Evolutionary conservation across 2,113 vertebrate genomes (phyloP).

Genomic region (Daphoenositta chrysoptera): DNA sequence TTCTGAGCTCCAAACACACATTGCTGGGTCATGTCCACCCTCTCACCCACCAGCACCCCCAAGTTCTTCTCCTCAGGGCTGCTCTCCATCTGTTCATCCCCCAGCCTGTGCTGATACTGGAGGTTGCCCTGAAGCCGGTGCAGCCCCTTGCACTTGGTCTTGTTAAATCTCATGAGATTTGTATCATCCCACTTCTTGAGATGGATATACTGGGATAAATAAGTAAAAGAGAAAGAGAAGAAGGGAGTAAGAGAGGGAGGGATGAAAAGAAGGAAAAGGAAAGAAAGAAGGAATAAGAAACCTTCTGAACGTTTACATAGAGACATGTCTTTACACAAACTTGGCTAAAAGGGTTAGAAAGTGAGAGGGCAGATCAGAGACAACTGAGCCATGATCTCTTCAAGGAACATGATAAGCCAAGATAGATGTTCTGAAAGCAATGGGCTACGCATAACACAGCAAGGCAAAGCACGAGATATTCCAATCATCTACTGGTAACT

Average conservation of each 20-base stretch:
- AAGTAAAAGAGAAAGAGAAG: not conserved
- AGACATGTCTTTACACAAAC: not conserved
- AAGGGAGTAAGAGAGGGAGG: not conserved
- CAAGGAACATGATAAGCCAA: not conserved
- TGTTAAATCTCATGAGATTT: not conserved
- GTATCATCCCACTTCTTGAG: not conserved
- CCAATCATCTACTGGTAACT: not conserved
- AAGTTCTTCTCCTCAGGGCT: not conserved
- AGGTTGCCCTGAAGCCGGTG: too few relatives aligned
- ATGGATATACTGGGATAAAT: not conserved
- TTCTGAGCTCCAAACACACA: too few relatives aligned
- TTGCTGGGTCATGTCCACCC: accelerated
- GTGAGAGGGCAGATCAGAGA: not conserved
- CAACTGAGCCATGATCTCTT: not conserved
- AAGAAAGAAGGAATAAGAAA: not conserved
- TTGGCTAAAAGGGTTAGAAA: not conserved
- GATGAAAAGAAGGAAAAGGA: not conserved
- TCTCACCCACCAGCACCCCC: not conserved
- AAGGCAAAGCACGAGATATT: not conserved
- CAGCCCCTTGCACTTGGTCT: accelerated
- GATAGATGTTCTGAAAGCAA: not conserved
- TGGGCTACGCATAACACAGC: not conserved
- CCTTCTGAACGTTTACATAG: not conserved
- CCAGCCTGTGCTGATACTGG: not conserved
- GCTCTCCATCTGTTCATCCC: not conserved